phyloP scores from a whole-genome alignment of 2,113 vertebrate genomes.

The Catagonus wagneri region DNA sequence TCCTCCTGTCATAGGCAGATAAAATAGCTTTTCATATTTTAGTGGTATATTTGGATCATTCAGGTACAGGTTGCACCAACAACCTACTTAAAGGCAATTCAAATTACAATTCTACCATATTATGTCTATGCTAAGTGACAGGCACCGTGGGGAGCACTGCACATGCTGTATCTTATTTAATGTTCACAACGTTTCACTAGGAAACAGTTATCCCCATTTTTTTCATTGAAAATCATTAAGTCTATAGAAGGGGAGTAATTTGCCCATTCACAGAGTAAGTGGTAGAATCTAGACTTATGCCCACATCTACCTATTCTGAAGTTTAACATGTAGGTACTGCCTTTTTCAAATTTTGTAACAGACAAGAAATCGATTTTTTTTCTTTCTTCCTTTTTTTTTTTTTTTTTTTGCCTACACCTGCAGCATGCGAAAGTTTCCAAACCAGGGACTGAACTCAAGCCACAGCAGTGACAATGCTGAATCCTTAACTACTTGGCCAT shows the following conservation, averaged over 20 bases:
- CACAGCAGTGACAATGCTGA: no score
- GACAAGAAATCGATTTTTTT: not conserved
- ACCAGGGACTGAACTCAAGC: no score
- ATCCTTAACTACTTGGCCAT: no score
- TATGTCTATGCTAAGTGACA: not conserved
- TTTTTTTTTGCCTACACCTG: no score
- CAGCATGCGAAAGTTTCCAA: no score
- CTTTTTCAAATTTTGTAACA: constrained; percentile 17
- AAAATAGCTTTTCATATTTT: not conserved
- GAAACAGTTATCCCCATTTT: not conserved
- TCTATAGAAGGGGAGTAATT: not conserved
- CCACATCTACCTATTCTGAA: not conserved
- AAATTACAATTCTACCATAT: not conserved
- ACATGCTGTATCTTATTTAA: not conserved
- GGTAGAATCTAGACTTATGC: not conserved
- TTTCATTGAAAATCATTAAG: not conserved
- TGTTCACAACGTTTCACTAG: not conserved
- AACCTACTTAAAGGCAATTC: not conserved
- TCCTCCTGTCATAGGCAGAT: not conserved
- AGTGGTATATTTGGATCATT: not conserved
- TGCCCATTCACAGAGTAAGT: not conserved
- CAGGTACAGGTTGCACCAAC: not conserved
- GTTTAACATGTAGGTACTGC: not conserved
- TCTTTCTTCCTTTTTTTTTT: no score
- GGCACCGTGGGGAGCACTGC: not conserved